Conservation (phyloP, 1,140 invertebrate genomes). For the roundworm (Caenorhabditis elegans) region WBcel235 BX284606.5:3687001-3687500, state of each 20-base stretch:
- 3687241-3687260: conserved; percentile 58
- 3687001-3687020: conserved; percentile 57
- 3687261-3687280: conserved; percentile 58
- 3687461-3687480: conserved; percentile 64
- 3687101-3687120: conserved; percentile 51
- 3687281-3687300: conserved; percentile 57
- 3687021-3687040: conserved; percentile 44
- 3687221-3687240: conserved; percentile 58
- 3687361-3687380: conserved; percentile 65
- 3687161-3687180: conserved; percentile 49
- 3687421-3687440: conserved; percentile 57
- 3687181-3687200: conserved; percentile 49
- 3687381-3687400: conserved; percentile 18
- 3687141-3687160: conserved; percentile 38
- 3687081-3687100: too few species aligned
- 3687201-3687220: conserved; percentile 57
- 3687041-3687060: background rate
- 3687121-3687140: conserved; percentile 55
- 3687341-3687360: conserved; percentile 63
- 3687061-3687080: too few species aligned
- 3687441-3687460: conserved; percentile 65
- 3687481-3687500: conserved; percentile 62
- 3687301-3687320: conserved; percentile 58
- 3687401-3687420: background rate
- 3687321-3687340: conserved; percentile 57